These are phyloP conservation scores for Mesocricetus auratus DNA, from an alignment of 2,113 vertebrate species.

Conservation along the genomic window DNA sequence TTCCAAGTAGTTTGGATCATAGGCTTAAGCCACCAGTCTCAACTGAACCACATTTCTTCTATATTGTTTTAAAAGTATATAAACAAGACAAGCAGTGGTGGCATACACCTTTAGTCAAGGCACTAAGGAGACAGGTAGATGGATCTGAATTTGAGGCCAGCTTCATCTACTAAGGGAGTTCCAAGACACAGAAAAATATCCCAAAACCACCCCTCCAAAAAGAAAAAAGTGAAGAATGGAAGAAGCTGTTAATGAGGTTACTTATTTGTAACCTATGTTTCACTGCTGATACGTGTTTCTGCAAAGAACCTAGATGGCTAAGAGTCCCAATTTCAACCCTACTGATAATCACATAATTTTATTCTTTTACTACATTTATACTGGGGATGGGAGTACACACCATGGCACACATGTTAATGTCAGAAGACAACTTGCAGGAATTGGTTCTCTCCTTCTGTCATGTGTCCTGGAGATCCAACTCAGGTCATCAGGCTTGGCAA, in stretches of 20 bases:
- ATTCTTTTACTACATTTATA: neutral
- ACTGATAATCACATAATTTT: neutral
- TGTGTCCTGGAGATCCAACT: neutral
- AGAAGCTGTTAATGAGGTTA: neutral
- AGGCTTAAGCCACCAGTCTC: neutral
- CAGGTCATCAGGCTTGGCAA: neutral
- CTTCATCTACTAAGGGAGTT: neutral
- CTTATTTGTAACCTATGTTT: neutral
- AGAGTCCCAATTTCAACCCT: constrained; percentile 20
- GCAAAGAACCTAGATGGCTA: neutral
- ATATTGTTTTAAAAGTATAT: neutral
- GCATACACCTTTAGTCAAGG: neutral
- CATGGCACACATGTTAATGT: neutral
- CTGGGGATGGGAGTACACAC: neutral
- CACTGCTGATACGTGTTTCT: neutral
- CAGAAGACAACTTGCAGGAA: neutral
- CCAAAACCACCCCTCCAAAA: neutral
- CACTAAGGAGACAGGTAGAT: neutral
- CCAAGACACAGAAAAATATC: neutral
- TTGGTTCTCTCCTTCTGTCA: neutral
- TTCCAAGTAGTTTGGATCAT: neutral
- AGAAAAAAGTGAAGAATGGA: neutral
- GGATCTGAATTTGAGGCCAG: neutral
- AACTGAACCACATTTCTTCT: neutral
- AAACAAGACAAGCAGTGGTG: neutral